Base-by-base conservation (phyloP, 2,113 vertebrate species). In the Phaethon lepturus region DNA sequence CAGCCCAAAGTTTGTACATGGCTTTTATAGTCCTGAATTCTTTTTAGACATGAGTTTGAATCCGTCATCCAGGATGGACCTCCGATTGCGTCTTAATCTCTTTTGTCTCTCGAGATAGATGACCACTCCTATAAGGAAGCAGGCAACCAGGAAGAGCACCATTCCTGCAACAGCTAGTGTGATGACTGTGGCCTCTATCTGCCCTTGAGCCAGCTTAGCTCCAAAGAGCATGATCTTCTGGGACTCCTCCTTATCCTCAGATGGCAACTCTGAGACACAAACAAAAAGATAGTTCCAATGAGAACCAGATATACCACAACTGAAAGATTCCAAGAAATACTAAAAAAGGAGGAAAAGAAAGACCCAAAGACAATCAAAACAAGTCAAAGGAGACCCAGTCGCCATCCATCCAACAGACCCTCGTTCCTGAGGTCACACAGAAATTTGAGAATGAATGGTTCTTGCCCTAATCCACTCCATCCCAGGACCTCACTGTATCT, bases 41-140 rank as follows among this genome's bases (percentile, higher is more conserved):
- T 95, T 97, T 45, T 97, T 72, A 83, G 97, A 96, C 75, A 98
- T 52, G 80, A 98, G 98, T 49, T 98, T 98, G 97, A 98, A 98
- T 53, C 98, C 97, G 0, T 98, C 98, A 74, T 98, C 98, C 91
- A 98, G 92, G 49, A 98, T 98, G 50, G 98, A 98, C 67, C 98
- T 97, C 42, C 98, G 96, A 77, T 98, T 98, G 67, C 98, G 98
- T 7, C 98, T 95, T 20, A 98, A 49, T 49, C 25, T 94, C 93
- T 69, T 98, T 4, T 98, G 98, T 33, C 76, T 97, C 96, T 96
- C 90, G 0, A 98, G 98, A 22, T 82, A 83, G 90, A 98, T 74
- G 33, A 98, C 85, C 31, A 94, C 42, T 69, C 95, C 97, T 84
- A 98, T 67, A 44, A 98, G 97, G 85, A 72, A 31, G 33, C 94